A percentile compares a stretch with the other conserved stretches of the same genome.
These are phyloP conservation scores for Pseudotriccus pelzelni DNA, from an alignment of 2,797 vertebrate genomes.

Conservation along the genomic window DNA sequence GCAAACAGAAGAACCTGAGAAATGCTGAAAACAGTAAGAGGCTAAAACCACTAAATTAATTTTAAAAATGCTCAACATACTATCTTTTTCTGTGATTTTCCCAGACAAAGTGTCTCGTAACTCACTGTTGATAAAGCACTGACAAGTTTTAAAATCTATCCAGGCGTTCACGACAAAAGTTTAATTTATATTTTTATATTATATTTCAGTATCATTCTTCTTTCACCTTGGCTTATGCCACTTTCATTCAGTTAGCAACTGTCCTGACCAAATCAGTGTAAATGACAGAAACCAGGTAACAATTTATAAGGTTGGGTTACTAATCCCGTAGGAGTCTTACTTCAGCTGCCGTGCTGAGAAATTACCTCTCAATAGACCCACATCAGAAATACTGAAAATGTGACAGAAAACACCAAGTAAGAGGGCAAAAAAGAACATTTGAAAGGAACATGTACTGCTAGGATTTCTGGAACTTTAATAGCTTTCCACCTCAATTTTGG, in stretches of 20 bases:
- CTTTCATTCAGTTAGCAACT: constrained; percentile 6
- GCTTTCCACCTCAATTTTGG: constrained; percentile 77
- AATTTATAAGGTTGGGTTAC: constrained; percentile 41
- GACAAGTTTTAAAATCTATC: background rate
- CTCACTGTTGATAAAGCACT: background rate
- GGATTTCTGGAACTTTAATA: constrained; percentile 79
- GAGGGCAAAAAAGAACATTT: constrained; percentile 62
- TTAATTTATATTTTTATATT: constrained; percentile 30
- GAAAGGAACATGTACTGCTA: constrained; percentile 66
- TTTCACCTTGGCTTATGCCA: background rate
- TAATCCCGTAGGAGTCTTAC: background rate
- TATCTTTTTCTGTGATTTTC: background rate
- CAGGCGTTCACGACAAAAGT: background rate
- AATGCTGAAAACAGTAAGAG: background rate
- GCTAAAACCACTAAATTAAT: background rate
- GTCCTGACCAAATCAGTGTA: constrained; percentile 43
- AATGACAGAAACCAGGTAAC: constrained; percentile 54
- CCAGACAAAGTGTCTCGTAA: background rate
- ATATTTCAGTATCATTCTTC: background rate
- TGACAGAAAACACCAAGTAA: constrained; percentile 56
- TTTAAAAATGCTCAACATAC: background rate
- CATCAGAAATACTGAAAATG: constrained; percentile 68
- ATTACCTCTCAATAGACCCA: constrained; percentile 41
- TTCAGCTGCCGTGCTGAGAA: constrained; percentile 27
- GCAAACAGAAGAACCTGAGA: background rate